Percentiles rank a stretch among this genome's conserved stretches.
Evolutionary conservation across 2,797 vertebrate species (phyloP).

Genomic region (Etheostoma nigrum): DNA sequence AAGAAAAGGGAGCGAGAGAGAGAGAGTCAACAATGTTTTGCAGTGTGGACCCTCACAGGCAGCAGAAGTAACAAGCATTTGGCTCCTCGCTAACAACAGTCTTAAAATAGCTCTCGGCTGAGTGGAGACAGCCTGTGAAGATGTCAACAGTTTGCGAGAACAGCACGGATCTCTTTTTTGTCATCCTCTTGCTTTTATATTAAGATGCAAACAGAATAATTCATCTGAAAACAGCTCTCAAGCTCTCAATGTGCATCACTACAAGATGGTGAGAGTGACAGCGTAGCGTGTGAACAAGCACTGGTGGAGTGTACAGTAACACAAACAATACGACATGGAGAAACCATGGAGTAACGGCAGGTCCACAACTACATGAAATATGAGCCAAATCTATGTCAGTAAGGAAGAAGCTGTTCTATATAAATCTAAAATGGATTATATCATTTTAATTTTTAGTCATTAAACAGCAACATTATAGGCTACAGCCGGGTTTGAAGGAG

Average conservation of each 20-base stretch:
- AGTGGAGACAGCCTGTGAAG: slow-evolving; percentile 60
- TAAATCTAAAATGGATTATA: not conserved
- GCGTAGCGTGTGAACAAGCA: not conserved
- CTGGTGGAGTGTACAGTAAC: not conserved
- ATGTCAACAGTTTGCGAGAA: slow-evolving; percentile 64
- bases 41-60: slow-evolving; percentile 37
- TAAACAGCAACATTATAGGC: not conserved
- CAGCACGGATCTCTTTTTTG: slow-evolving; percentile 16
- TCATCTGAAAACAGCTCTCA: slow-evolving; percentile 7
- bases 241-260: not conserved
- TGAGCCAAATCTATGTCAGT: not conserved
- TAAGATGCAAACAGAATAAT: slow-evolving; percentile 32
- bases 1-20: not conserved
- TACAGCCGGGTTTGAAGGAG: no score
- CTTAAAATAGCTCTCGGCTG: slow-evolving; percentile 66
- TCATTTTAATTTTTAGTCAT: not conserved
- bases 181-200: slow-evolving; percentile 30
- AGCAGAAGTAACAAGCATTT: slow-evolving; percentile 57
- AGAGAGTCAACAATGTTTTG: not conserved
- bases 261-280: not conserved
- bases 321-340: not conserved
- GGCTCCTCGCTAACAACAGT: slow-evolving; percentile 51
- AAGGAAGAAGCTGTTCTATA: not conserved
- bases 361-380: not conserved
- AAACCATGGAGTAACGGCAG: not conserved